Evolutionary conservation across 2,797 vertebrate genomes (phyloP).

Genomic region (Chelidonichthys spinosus): DNA sequence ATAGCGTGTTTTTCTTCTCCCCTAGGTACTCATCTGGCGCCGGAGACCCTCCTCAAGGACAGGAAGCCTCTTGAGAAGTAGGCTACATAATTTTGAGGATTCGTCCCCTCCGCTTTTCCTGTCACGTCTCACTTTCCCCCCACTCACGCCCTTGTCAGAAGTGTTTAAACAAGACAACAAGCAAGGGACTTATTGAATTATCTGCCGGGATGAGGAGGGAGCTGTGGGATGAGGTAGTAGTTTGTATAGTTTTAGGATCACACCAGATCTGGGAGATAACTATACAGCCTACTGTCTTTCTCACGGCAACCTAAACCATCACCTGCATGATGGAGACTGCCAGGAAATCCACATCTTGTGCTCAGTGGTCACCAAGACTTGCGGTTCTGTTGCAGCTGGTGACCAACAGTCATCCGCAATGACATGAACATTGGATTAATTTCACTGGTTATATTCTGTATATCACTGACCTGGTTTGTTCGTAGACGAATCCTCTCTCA

Average conservation of each 20-base stretch:
- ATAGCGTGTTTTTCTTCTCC: neutral
- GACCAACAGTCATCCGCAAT: slow-evolving; percentile 29
- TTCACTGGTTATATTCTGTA: neutral
- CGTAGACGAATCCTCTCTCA: neutral
- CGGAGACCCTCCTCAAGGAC: slow-evolving; percentile 27
- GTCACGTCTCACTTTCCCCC: too few species aligned
- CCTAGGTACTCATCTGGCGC: neutral
- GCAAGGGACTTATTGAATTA: slow-evolving; percentile 62
- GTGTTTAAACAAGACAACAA: neutral
- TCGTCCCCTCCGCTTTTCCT: neutral
- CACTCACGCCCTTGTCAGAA: neutral
- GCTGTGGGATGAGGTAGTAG: slow-evolving; percentile 98
- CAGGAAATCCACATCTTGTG: slow-evolving; percentile 1
- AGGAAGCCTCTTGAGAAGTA: slow-evolving; percentile 6
- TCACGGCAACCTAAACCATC: slow-evolving; percentile 78
- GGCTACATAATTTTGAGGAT: slow-evolving; percentile 10
- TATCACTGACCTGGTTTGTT: neutral
- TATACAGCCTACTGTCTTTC: slow-evolving; percentile 99
- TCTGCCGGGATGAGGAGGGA: slow-evolving; percentile 69
- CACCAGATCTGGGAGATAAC: slow-evolving; percentile 99
- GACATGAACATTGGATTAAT: neutral
- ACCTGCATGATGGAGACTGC: slow-evolving; percentile 5
- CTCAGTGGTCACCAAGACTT: slow-evolving; percentile 49
- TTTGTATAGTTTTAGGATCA: slow-evolving; percentile 99
- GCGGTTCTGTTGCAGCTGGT: slow-evolving; percentile 41